phyloP scores from a whole-genome alignment of 2,113 vertebrate genomes.

The Gymnarchus niloticus region DNA sequence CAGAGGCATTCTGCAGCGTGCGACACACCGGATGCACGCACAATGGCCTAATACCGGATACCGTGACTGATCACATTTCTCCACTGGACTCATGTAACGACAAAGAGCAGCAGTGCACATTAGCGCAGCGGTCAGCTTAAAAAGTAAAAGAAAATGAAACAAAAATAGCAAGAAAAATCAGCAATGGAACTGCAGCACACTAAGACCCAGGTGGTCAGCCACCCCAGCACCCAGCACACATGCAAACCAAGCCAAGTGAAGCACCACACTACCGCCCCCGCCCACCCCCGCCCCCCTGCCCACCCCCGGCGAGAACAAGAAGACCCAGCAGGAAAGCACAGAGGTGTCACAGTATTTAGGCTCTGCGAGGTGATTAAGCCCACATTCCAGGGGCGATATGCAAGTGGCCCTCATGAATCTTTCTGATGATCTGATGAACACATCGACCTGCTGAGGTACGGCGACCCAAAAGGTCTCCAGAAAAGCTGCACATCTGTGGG shows the following conservation, averaged over 20 bases:
- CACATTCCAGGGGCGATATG: too few species aligned
- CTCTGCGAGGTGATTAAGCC: not conserved
- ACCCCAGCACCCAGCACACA: not conserved
- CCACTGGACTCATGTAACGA: not conserved
- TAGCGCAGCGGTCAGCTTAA: not conserved
- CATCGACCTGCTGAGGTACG: too few species aligned
- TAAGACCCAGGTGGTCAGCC: not conserved
- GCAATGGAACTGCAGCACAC: not conserved
- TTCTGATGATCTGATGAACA: too few species aligned
- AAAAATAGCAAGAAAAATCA: not conserved
- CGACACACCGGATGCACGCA: not conserved
- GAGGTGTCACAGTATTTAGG: slow-evolving; percentile 26
- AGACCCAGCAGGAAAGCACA: not conserved
- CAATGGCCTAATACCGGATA: not conserved
- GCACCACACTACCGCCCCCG: not conserved
- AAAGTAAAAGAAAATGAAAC: not conserved
- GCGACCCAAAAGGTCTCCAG: not conserved
- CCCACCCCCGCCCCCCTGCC: not conserved
- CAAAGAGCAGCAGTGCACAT: not conserved
- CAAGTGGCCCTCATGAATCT: not conserved
- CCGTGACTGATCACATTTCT: not conserved
- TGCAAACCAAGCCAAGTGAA: slow-evolving; percentile 6
- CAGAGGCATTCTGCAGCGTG: not conserved
- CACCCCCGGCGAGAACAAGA: not conserved
- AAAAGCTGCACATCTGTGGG: not conserved